Evolutionary conservation across 2,888 invertebrate genomes (phyloP).

Genomic region (Lepidochrysops patricia): DNA sequence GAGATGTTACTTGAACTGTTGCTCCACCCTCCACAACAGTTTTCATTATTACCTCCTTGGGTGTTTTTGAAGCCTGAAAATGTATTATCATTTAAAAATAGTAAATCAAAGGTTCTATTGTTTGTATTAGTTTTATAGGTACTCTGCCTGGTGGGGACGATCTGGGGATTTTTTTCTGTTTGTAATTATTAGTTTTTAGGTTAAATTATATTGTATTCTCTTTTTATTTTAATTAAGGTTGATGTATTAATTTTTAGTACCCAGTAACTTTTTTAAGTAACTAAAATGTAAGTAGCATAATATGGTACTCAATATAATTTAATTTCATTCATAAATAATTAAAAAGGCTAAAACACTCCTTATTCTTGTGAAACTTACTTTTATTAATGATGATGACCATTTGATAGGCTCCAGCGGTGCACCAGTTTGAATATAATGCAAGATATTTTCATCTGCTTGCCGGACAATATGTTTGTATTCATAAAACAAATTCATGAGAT

Average conservation of each 20-base stretch:
- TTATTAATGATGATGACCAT: slow-evolving; percentile 54
- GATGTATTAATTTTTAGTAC: too few relatives aligned
- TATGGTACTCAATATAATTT: too few relatives aligned
- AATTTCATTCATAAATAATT: neutral
- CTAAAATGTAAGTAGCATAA: too few relatives aligned
- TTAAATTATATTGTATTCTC: too few relatives aligned
- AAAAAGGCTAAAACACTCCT: neutral
- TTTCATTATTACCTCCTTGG: slow-evolving; percentile 36
- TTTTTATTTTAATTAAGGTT: too few relatives aligned
- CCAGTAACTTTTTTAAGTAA: too few relatives aligned
- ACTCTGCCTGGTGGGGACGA: too few relatives aligned
- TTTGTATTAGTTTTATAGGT: too few relatives aligned
- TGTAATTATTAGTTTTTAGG: too few relatives aligned
- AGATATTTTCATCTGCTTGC: slow-evolving; percentile 80
- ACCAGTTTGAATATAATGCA: slow-evolving; percentile 80
- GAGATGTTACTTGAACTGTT: slow-evolving; percentile 54
- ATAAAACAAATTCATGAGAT: slow-evolving; percentile 80
- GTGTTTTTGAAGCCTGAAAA: slow-evolving; percentile 27
- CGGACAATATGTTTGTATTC: slow-evolving; percentile 85
- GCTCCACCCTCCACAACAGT: slow-evolving; percentile 50
- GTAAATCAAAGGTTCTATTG: too few relatives aligned
- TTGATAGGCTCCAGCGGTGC: slow-evolving; percentile 68
- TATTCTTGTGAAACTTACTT: slow-evolving; percentile 44
- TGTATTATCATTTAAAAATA: slow-evolving; percentile 1
- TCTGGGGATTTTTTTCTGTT: too few relatives aligned